Evolutionary conservation across 2,888 invertebrate species (phyloP).

Genomic region (Eristalis intricaria): DNA sequence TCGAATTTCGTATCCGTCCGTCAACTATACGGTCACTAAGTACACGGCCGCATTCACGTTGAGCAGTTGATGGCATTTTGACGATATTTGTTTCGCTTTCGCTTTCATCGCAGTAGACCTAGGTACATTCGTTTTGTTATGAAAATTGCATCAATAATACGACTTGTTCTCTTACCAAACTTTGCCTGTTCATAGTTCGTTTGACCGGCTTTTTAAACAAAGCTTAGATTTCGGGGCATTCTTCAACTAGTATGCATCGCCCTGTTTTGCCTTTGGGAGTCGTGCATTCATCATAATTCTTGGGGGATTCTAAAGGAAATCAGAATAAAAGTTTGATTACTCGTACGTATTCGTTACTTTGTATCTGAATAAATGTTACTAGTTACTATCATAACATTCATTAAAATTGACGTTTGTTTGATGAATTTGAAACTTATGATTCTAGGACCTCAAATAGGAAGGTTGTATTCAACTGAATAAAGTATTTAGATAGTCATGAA

Average conservation of each 20-base stretch:
- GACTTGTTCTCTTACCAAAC: not conserved
- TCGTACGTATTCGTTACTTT: too few relatives aligned
- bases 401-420: too few relatives aligned
- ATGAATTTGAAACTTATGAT: too few relatives aligned
- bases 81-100: not conserved
- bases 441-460: too few relatives aligned
- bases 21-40: constrained; percentile 84
- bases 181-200: not conserved
- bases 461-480: too few relatives aligned
- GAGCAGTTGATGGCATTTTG: not conserved
- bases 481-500: too few relatives aligned
- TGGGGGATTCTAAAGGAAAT: not conserved
- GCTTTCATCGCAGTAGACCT: not conserved
- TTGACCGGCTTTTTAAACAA: not conserved
- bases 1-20: constrained; percentile 84
- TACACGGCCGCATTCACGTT: constrained; percentile 82
- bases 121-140: not conserved
- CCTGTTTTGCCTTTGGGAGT: not conserved
- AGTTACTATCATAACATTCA: too few relatives aligned
- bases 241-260: not conserved
- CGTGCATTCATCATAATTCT: not conserved
- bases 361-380: too few relatives aligned
- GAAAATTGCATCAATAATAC: not conserved
- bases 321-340: not conserved
- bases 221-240: not conserved